phyloP scores from a whole-genome alignment of 2,888 invertebrate genomes.

The Choristoneura rosaceana region DNA sequence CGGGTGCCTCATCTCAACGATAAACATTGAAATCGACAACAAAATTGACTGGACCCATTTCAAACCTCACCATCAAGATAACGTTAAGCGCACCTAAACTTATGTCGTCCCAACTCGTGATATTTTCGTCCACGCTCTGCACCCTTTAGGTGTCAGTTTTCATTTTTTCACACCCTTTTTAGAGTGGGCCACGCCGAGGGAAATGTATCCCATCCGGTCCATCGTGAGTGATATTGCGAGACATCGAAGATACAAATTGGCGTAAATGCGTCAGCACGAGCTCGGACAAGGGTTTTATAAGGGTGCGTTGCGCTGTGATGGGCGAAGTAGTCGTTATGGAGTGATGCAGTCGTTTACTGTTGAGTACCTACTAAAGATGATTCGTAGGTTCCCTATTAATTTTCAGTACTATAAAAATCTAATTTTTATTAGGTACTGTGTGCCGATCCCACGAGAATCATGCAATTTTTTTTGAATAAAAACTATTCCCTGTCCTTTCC shows the following conservation, averaged over 20 bases:
- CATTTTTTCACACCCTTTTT: constrained; percentile 32
- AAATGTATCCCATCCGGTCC: constrained; percentile 20
- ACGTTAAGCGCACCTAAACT: not conserved
- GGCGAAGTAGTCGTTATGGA: not conserved
- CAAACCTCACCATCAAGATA: not conserved
- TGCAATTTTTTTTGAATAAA: too few species aligned
- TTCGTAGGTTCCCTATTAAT: too few species aligned
- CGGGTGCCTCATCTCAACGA: not conserved
- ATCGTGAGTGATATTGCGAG: constrained; percentile 31
- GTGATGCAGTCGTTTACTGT: not conserved
- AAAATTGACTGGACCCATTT: not conserved
- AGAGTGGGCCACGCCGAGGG: constrained; percentile 13
- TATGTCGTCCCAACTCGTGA: not conserved
- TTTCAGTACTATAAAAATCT: too few species aligned
- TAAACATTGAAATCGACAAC: not conserved
- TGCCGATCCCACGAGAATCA: too few species aligned
- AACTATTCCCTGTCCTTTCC: too few species aligned
- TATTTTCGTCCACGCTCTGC: constrained; percentile 2
- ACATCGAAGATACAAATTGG: constrained; percentile 36
- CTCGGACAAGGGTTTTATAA: constrained; percentile 37
- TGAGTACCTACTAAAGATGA: not conserved
- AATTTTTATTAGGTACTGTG: too few species aligned
- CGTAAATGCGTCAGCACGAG: constrained; percentile 37
- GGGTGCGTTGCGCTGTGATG: not conserved
- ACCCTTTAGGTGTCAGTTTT: constrained; percentile 31